Percentiles rank a stretch among this genome's conserved stretches.
Evolutionary conservation across 2,888 invertebrate species (phyloP).

Genomic region (Parnassius glacialis): DNA sequence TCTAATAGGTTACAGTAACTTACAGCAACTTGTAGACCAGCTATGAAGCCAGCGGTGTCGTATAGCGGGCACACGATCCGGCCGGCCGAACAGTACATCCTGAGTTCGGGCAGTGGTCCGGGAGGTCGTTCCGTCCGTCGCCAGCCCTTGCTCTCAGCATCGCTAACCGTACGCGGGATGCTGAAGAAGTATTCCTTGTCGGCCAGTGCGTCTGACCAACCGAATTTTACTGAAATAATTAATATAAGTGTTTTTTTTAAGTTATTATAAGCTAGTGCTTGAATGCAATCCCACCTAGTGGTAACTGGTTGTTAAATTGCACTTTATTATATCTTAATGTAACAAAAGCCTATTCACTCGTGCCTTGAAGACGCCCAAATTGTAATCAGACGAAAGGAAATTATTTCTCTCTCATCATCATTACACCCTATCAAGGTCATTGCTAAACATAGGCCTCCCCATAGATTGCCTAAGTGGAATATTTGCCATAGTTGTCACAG

Average conservation of each 20-base stretch:
- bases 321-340: too few relatives aligned
- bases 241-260: neutral
- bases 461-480: too few relatives aligned
- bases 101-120: conserved; percentile 60
- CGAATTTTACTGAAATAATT: conserved; percentile 60
- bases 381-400: too few relatives aligned
- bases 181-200: conserved; percentile 70
- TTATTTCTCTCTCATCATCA: too few relatives aligned
- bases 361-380: too few relatives aligned
- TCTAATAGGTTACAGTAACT: conserved; percentile 34
- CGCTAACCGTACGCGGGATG: conserved; percentile 64
- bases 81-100: conserved; percentile 64
- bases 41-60: conserved; percentile 66
- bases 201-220: conserved; percentile 68
- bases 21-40: conserved; percentile 70
- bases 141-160: conserved; percentile 63
- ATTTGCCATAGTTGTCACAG: too few relatives aligned
- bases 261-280: too few relatives aligned
- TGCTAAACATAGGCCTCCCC: too few relatives aligned
- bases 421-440: too few relatives aligned
- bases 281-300: too few relatives aligned
- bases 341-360: too few relatives aligned
- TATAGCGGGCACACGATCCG: conserved; percentile 64
- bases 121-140: conserved; percentile 55
- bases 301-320: too few relatives aligned